A percentile compares a stretch with the other conserved stretches of the same genome.
Evolutionary conservation across 2,888 invertebrate genomes (phyloP).

Genomic region (Trilocha varians): DNA sequence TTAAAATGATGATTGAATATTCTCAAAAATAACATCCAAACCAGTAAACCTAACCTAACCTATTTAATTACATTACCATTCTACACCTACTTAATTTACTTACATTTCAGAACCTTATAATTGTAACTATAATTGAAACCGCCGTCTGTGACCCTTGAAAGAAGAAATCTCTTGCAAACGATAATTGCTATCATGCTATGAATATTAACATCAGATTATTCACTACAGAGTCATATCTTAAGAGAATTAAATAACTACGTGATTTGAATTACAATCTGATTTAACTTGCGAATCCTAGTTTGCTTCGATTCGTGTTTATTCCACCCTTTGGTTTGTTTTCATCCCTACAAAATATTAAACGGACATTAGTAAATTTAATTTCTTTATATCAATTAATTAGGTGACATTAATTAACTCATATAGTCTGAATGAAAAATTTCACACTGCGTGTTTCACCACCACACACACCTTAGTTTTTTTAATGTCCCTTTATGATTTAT

Average conservation of each 20-base stretch:
- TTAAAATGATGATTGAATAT: not conserved
- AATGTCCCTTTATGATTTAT: not conserved
- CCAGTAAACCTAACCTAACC: too few relatives aligned
- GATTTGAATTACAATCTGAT: not conserved
- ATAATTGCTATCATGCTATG: not conserved
- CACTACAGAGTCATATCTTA: not conserved
- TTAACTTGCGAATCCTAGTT: not conserved
- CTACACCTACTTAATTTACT: too few relatives aligned
- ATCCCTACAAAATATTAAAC: too few relatives aligned
- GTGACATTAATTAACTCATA: not conserved
- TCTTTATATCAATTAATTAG: not conserved
- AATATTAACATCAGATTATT: not conserved
- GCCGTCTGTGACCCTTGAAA: not conserved
- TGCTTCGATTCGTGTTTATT: not conserved
- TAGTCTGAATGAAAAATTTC: not conserved
- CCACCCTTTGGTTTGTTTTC: too few relatives aligned
- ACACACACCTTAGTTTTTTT: not conserved
- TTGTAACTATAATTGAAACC: not conserved
- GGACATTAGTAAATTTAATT: not conserved
- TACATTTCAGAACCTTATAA: not conserved
- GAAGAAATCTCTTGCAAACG: not conserved
- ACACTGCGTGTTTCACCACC: not conserved
- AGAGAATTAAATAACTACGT: not conserved
- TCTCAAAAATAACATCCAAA: not conserved
- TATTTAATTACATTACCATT: too few relatives aligned